Evolutionary conservation across 2,797 vertebrate species (phyloP), one percentile per base, ranked within the genome.

Genomic region (Merluccius polli): DNA sequence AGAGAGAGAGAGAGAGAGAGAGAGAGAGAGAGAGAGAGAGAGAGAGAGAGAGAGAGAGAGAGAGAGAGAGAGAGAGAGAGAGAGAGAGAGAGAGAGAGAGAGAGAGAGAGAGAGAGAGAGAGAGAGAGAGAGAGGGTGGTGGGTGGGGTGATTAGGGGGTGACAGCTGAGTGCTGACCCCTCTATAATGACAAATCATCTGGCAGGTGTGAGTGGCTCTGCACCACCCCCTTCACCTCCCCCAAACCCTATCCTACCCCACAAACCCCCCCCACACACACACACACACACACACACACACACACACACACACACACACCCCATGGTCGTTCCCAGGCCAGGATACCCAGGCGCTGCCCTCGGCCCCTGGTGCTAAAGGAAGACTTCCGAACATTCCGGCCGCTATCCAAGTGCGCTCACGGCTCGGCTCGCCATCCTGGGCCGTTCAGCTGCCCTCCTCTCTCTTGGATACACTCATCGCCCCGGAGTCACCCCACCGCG

Each of bases 131-230:
- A 87, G 86, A 89, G 83, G 77, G 81, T 83, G 90, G 11, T 3
- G 90, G 91, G 89, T 85, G 70, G 92, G 91, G 93, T 94, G 93
- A 94, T 94, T 94, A 95, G 93, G 93, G 94, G 89, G 93, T 92
- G 93, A 93, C 94, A 96, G 94, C 94, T 95, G 94, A 92, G 80
- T 87, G 86, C 91, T 94, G 94, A 94, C 93, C 93, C 92, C 73
- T 93, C 89, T 86, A 92, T 89, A 94, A 93, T 95, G 95, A 96
- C 93, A 95, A 92, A 95, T 95, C 93, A 91, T 92, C 88, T 86
- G 88, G 91, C 95, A 95, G 95, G 93, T 96, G 94, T 92, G 52
- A 63, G 92, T 88, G 75, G 79, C 83, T 90, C 89, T 84, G 86
- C 77, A 80, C 75, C 79, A n/a, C 36, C 38, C 69, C 74, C 38